Conservation (phyloP, 2,113 vertebrate species). For the Rhinolophus ferrumequinum region DNA sequence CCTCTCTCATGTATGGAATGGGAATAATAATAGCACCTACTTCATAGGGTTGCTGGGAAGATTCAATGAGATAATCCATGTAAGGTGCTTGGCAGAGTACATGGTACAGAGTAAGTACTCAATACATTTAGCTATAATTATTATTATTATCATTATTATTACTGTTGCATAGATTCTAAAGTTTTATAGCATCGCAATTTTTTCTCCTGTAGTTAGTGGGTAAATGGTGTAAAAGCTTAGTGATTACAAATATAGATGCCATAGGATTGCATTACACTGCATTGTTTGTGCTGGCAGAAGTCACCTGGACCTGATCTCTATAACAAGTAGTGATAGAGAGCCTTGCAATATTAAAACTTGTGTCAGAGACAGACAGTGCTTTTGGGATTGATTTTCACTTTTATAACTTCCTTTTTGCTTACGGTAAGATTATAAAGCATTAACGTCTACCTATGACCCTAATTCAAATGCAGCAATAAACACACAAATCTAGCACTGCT, state of each 20-base stretch:
- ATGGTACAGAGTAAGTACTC: not conserved
- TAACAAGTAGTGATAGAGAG: not conserved
- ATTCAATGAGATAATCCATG: constrained; percentile 9
- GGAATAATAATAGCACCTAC: not conserved
- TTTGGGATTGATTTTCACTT: constrained; percentile 50
- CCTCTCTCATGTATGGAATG: not conserved
- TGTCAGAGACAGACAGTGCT: constrained; percentile 25
- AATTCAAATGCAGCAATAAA: not conserved
- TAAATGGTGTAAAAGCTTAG: constrained; percentile 14
- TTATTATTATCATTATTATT: not conserved
- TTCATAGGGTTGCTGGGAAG: not conserved
- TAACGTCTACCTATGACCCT: constrained; percentile 31
- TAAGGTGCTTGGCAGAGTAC: not conserved
- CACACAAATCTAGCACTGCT: constrained; percentile 1
- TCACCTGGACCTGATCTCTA: not conserved
- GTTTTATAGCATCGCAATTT: constrained; percentile 14
- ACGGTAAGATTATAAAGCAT: constrained; percentile 40
- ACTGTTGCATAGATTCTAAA: not conserved
- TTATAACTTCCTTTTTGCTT: constrained; percentile 42
- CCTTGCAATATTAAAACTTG: constrained; percentile 10
- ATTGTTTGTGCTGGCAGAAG: not conserved
- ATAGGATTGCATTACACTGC: not conserved
- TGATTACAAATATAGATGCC: constrained; percentile 17
- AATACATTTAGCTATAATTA: not conserved
- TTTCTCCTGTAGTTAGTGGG: constrained; percentile 20